Evolutionary conservation across 2,888 invertebrate genomes (phyloP).

Genomic region (Acanthosepion lycidas): DNA sequence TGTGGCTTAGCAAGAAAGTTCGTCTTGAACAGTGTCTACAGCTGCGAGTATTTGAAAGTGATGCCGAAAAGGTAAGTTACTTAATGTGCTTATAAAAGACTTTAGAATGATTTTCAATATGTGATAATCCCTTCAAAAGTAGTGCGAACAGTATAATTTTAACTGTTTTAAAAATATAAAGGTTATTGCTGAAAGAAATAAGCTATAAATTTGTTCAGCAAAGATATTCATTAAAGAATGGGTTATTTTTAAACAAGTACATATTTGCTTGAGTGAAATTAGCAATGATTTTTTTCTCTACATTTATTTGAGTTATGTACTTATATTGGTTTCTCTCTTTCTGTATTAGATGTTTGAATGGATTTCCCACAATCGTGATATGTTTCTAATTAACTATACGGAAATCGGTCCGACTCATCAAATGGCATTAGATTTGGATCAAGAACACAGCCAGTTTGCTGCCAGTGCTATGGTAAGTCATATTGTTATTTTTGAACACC

Average conservation of each 20-base stretch:
- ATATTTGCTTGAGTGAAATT: no score
- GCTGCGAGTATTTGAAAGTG: conserved; percentile 74
- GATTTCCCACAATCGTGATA: conserved; percentile 95
- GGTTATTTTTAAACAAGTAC: no score
- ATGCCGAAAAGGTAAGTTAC: conserved; percentile 72
- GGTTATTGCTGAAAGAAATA: no score
- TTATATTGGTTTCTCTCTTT: neutral
- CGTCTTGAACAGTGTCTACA: conserved; percentile 75
- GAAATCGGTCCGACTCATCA: conserved; percentile 84
- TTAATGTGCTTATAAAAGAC: no score
- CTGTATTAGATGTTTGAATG: conserved; percentile 92
- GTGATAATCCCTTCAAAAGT: no score
- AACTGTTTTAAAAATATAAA: no score
- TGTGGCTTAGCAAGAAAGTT: conserved; percentile 86
- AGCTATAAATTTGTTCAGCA: no score
- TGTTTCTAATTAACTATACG: conserved; percentile 95
- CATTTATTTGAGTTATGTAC: neutral
- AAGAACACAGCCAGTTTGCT: conserved; percentile 96
- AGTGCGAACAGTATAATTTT: no score
- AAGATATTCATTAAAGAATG: no score
- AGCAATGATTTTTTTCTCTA: no score
- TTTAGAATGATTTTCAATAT: no score
- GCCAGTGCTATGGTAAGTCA: conserved; percentile 83
- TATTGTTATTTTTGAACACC: neutral
- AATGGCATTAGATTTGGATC: conserved; percentile 89